Evolutionary conservation across 2,888 invertebrate genomes (phyloP).

Genomic region (Aromia moschata): DNA sequence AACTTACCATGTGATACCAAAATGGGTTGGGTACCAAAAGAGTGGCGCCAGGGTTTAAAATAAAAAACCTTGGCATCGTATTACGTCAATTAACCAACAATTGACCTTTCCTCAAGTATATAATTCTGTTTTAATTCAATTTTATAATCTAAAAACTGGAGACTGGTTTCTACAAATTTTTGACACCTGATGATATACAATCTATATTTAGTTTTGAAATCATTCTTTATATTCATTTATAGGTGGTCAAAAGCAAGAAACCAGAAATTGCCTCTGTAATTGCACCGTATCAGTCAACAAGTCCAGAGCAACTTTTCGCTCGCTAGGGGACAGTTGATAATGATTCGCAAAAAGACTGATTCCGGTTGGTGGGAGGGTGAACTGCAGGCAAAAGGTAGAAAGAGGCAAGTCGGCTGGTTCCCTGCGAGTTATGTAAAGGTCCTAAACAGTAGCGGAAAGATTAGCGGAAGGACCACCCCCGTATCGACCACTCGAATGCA

Average conservation of each 20-base stretch:
- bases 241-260: constrained; percentile 76
- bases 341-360: constrained; percentile 96
- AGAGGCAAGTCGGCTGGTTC: constrained; percentile 97
- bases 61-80: too few relatives aligned
- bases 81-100: too few relatives aligned
- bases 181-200: background rate
- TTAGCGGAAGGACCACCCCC: constrained; percentile 78
- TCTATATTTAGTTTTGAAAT: background rate
- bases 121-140: too few relatives aligned
- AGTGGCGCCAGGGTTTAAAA: too few relatives aligned
- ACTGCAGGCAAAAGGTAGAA: constrained; percentile 89
- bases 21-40: too few relatives aligned
- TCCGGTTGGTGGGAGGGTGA: constrained; percentile 99
- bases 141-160: too few relatives aligned
- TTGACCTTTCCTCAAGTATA: too few relatives aligned
- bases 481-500: constrained; percentile 76
- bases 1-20: too few relatives aligned
- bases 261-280: constrained; percentile 95
- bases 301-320: constrained; percentile 91
- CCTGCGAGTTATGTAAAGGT: constrained; percentile 97
- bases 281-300: constrained; percentile 91
- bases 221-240: constrained; percentile 32
- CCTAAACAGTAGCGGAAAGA: constrained; percentile 73
- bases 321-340: constrained; percentile 89
- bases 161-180: too few relatives aligned